A percentile compares a stretch with the other conserved stretches of the same genome.
These are phyloP conservation scores for Xenus cinereus DNA, from an alignment of 2,113 vertebrate species.

Conservation along the genomic window DNA sequence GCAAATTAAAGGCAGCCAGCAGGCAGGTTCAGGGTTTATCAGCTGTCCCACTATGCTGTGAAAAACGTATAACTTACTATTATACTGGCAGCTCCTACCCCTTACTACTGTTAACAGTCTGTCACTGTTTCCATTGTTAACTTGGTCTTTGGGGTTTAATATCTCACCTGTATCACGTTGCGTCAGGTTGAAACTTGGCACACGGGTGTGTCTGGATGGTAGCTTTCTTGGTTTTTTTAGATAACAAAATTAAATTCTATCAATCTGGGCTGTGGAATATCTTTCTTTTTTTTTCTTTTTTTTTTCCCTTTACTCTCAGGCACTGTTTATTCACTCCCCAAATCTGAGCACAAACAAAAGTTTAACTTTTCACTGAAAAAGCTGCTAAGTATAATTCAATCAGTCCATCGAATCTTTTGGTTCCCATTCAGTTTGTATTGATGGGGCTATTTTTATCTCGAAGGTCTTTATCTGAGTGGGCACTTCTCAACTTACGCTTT, in stretches of 20 bases:
- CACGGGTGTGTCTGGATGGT: not conserved
- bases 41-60: not conserved
- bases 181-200: not conserved
- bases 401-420: not conserved
- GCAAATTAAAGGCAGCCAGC: not conserved
- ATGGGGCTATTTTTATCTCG: not conserved
- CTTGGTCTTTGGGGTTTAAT: slow-evolving; percentile 3
- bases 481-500: not conserved
- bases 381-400: not conserved
- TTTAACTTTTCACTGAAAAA: not conserved
- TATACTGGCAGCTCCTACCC: not conserved
- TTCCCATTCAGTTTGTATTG: not conserved
- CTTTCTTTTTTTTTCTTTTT: fast-evolving
- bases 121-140: slow-evolving; percentile 10
- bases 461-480: not conserved
- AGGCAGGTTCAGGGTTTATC: not conserved
- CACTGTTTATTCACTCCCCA: not conserved
- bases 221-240: not conserved
- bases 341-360: not conserved
- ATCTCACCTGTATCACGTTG: slow-evolving; percentile 31
- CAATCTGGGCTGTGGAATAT: not conserved
- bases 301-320: not conserved
- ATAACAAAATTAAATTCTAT: not conserved
- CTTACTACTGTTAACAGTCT: not conserved
- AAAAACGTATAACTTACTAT: not conserved